Evolutionary conservation across 2,888 invertebrate species (phyloP).

Genomic region (Philereme transversata): DNA sequence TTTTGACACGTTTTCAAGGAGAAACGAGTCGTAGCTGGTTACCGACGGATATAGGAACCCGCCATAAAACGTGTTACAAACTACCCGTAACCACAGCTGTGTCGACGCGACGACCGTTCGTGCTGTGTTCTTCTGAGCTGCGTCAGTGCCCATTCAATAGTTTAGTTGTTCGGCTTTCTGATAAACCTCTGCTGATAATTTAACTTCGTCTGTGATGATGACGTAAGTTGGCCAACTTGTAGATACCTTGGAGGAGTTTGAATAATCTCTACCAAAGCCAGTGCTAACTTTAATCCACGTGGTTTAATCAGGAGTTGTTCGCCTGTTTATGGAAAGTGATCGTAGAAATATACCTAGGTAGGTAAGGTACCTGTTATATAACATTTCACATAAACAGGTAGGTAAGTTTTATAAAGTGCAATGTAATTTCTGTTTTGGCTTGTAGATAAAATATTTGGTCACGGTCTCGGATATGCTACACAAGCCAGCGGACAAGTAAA

Average conservation of each 20-base stretch:
- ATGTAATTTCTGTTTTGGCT: background rate
- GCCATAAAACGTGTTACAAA: too few species aligned
- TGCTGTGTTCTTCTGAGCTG: background rate
- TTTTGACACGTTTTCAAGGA: too few species aligned
- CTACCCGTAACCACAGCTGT: too few species aligned
- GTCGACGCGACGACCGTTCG: background rate
- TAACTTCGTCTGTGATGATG: conserved; percentile 32
- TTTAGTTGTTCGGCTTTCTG: conserved; percentile 30
- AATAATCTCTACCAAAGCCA: conserved; percentile 27
- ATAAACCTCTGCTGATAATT: conserved; percentile 32
- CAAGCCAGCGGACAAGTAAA: too few species aligned
- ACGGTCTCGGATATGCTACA: too few species aligned
- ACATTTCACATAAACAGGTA: background rate
- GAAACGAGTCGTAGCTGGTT: too few species aligned
- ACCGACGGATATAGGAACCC: too few species aligned
- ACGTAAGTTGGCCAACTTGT: conserved; percentile 27
- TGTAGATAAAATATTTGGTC: too few species aligned
- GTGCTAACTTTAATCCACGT: conserved; percentile 27
- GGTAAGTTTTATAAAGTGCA: background rate
- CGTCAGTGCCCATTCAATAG: conserved; percentile 26
- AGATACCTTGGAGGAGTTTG: conserved; percentile 21
- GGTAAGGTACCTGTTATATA: background rate
- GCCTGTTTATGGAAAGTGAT: conserved; percentile 12
- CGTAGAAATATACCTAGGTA: conserved; percentile 3
- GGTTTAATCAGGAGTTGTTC: conserved; percentile 18